These are phyloP conservation scores for Cepaea nemoralis DNA, from an alignment of 1,140 invertebrate species.

Conservation along the genomic window DNA sequence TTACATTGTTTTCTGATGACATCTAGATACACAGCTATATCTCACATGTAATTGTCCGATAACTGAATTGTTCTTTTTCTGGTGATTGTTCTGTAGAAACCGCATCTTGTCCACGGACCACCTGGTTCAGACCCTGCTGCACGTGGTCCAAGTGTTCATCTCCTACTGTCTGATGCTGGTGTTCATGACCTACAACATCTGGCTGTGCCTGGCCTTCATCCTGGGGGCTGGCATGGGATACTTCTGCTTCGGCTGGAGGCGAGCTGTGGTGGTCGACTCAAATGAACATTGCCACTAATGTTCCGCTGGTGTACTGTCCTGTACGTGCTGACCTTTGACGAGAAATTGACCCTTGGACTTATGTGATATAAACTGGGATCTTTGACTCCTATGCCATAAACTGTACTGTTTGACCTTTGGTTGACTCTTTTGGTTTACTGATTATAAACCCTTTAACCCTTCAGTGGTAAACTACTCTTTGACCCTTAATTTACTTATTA, in stretches of 20 bases:
- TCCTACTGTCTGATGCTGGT: conserved; percentile 95
- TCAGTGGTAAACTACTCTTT: too few relatives aligned
- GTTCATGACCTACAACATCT: conserved; percentile 98
- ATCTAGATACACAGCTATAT: too few relatives aligned
- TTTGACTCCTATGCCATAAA: too few relatives aligned
- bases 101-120: conserved; percentile 74
- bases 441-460: too few relatives aligned
- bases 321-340: too few relatives aligned
- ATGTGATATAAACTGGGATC: neutral
- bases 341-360: neutral
- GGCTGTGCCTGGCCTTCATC: conserved; percentile 89
- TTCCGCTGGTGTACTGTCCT: too few relatives aligned
- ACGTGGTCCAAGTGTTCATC: conserved; percentile 87
- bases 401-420: too few relatives aligned
- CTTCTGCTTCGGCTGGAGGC: conserved; percentile 94
- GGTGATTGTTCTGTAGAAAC: conserved; percentile 49
- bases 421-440: too few relatives aligned
- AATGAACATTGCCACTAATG: conserved; percentile 93
- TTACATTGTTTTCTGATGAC: too few relatives aligned
- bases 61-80: neutral
- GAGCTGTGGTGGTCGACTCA: conserved; percentile 86
- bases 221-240: conserved; percentile 90
- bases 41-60: too few relatives aligned
- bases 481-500: too few relatives aligned
- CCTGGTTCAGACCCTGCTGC: conserved; percentile 87